phyloP scores from a whole-genome alignment of 2,113 vertebrate genomes.

The Nibea coibor region DNA sequence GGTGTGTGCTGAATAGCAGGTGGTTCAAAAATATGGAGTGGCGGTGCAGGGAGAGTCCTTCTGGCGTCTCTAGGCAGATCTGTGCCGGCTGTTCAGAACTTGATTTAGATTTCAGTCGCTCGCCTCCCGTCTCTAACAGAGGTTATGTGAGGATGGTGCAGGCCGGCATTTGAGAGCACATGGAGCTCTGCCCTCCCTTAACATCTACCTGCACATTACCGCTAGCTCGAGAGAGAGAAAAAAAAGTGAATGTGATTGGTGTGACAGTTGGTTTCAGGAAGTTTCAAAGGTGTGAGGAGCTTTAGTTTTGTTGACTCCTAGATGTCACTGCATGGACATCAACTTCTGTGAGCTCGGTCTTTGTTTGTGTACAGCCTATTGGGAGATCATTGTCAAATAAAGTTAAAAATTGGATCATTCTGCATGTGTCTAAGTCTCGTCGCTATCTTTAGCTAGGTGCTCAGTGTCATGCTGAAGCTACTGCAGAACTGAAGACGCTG shows the following conservation, averaged over 20 bases:
- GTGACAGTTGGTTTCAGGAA: constrained; percentile 1
- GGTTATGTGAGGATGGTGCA: constrained; percentile 26
- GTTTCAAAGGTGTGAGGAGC: background rate
- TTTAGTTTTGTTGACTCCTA: background rate
- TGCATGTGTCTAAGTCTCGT: background rate
- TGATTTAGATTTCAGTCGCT: constrained; percentile 21
- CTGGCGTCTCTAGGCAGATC: background rate
- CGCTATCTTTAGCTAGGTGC: background rate
- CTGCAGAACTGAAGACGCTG: background rate
- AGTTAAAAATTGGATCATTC: background rate
- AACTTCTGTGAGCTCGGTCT: background rate
- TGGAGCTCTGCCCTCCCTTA: constrained; percentile 5
- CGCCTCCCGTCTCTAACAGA: constrained; percentile 18
- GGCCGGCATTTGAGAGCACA: constrained; percentile 2
- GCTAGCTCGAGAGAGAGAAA: background rate
- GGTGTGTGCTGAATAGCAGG: background rate
- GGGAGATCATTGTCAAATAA: background rate
- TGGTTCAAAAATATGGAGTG: constrained; percentile 4
- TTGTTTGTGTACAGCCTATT: background rate
- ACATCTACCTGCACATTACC: constrained; percentile 17
- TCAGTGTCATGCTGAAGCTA: background rate
- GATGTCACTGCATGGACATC: background rate
- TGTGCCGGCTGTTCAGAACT: constrained; percentile 8
- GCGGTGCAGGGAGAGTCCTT: background rate
- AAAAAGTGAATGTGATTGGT: constrained; percentile 16